phyloP scores from a whole-genome alignment of 2,113 vertebrate species.

The Larimichthys crocea region DNA sequence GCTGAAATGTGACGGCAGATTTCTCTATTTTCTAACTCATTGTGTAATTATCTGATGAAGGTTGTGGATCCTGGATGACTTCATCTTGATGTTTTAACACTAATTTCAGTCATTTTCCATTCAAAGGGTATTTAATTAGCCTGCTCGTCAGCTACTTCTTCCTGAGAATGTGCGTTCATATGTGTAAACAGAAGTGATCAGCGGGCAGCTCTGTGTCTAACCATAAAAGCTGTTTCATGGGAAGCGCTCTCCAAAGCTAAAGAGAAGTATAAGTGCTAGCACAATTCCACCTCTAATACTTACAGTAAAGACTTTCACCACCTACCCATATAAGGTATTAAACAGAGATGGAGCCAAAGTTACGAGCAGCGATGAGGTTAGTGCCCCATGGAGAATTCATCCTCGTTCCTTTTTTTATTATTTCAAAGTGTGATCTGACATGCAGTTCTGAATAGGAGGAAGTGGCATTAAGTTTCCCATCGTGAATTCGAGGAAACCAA shows the following conservation, averaged over 20 bases:
- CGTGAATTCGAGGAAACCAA: conserved; percentile 67
- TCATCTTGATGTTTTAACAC: neutral
- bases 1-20: neutral
- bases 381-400: conserved; percentile 53
- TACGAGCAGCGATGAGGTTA: conserved; percentile 51
- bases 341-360: conserved; percentile 39
- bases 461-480: conserved; percentile 72
- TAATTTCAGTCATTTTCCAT: neutral
- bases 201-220: neutral
- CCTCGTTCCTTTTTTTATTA: conserved; percentile 71
- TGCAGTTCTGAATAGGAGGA: conserved; percentile 79
- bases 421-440: conserved; percentile 62
- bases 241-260: neutral
- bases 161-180: neutral
- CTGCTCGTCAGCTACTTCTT: neutral
- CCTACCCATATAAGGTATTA: conserved; percentile 27
- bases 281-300: neutral
- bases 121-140: neutral
- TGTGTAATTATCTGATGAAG: neutral
- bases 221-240: conserved; percentile 13
- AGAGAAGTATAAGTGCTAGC: conserved; percentile 15
- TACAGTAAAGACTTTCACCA: neutral
- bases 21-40: neutral
- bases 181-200: conserved; percentile 5
- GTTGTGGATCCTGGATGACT: neutral